Percentiles rank a stretch among this genome's conserved stretches.
These are phyloP conservation scores for Brachyalestes nurse DNA, from an alignment of 2,797 vertebrate genomes.

Conservation along the genomic window DNA sequence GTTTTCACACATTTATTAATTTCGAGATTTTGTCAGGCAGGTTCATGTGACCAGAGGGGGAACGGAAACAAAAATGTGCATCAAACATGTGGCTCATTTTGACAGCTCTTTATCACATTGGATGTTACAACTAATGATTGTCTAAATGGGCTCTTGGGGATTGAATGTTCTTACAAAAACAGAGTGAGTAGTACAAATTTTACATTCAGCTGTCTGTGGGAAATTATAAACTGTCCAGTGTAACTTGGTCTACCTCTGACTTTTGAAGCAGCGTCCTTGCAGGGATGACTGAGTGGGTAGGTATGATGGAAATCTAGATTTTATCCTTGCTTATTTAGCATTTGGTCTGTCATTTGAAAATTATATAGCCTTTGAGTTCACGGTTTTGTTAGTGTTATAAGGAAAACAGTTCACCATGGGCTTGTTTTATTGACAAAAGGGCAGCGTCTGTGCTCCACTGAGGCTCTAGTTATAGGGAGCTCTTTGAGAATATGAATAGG, in stretches of 20 bases:
- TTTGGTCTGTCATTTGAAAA: conserved; percentile 15
- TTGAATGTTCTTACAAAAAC: too few relatives aligned
- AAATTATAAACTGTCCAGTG: too few relatives aligned
- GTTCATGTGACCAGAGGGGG: too few relatives aligned
- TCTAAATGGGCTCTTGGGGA: too few relatives aligned
- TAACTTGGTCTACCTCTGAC: background rate
- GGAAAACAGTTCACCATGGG: background rate
- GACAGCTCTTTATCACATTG: too few relatives aligned
- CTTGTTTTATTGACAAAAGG: conserved; percentile 14
- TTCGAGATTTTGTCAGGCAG: too few relatives aligned
- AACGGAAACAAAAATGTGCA: too few relatives aligned
- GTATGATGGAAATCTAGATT: background rate
- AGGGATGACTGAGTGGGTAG: background rate
- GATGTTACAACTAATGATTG: too few relatives aligned
- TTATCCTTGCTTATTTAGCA: conserved; percentile 3
- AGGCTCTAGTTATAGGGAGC: conserved; percentile 32
- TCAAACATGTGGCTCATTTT: too few relatives aligned
- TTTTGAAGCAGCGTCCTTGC: too few relatives aligned
- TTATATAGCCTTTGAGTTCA: background rate
- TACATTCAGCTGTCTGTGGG: too few relatives aligned
- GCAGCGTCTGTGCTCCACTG: conserved; percentile 28
- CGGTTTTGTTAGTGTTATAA: background rate
- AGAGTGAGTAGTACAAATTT: too few relatives aligned
- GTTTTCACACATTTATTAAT: background rate
- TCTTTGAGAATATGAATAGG: conserved; percentile 46